A percentile compares a stretch with the other conserved stretches of the same genome.
Evolutionary conservation across 1,140 invertebrate genomes (phyloP).

Genomic region (Hylaeus anthracinus): DNA sequence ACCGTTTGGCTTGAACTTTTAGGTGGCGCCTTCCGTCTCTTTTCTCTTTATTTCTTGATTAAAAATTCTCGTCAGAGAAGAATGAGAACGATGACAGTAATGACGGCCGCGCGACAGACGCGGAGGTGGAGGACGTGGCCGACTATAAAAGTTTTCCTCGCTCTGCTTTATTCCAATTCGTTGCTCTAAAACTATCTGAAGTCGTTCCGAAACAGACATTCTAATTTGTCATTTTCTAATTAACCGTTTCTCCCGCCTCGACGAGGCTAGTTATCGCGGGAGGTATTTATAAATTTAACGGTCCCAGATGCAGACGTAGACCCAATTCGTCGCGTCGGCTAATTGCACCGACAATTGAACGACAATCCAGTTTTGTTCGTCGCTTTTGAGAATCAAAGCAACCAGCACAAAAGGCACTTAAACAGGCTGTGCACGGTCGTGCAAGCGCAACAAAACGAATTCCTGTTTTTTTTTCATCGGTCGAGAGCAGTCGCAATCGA

Average conservation of each 20-base stretch:
- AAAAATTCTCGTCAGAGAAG: slow-evolving; percentile 8
- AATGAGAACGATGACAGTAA: slow-evolving; percentile 12
- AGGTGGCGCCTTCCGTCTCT: background rate
- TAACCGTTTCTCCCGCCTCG: background rate
- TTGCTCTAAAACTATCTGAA: background rate
- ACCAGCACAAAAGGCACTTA: slow-evolving; percentile 4
- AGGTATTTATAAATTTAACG: no score
- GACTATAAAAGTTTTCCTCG: background rate
- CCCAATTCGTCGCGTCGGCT: background rate
- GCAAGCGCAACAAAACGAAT: slow-evolving; percentile 23
- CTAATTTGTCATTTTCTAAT: background rate
- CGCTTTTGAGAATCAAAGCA: background rate
- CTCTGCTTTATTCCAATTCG: background rate
- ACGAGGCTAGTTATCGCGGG: no score
- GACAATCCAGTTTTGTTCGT: background rate
- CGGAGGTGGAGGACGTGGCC: background rate
- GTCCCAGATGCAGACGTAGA: no score
- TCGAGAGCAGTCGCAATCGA: slow-evolving; percentile 22
- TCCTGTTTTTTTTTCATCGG: slow-evolving; percentile 7
- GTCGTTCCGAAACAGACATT: background rate
- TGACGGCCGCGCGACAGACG: background rate
- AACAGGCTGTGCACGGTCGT: background rate
- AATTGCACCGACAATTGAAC: background rate
- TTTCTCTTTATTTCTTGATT: slow-evolving; percentile 19
- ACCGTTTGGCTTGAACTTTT: background rate